Conservation (phyloP, 37 sponge, comb jelly and placozoan genomes). For the Hormiphora californensis region DNA sequence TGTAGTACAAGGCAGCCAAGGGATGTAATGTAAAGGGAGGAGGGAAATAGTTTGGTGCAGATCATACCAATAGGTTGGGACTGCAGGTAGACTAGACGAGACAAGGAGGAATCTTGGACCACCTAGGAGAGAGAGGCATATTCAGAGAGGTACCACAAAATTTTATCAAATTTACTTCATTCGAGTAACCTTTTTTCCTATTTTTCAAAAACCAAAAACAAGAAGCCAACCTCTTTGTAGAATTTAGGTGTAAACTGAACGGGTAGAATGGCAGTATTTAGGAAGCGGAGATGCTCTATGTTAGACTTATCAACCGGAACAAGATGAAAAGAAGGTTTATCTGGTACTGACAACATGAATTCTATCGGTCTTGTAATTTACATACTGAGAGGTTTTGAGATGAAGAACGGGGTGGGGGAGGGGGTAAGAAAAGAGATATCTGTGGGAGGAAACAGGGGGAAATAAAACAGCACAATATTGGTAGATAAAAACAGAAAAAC, state of each 20-base stretch:
- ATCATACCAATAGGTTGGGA: constrained; percentile 12
- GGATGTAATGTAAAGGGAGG: background rate
- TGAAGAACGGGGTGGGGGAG: too few species aligned
- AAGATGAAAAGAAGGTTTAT: background rate
- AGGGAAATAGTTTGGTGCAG: background rate
- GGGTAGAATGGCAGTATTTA: constrained; percentile 35
- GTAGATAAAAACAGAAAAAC: background rate
- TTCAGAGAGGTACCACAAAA: too few species aligned
- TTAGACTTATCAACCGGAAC: background rate
- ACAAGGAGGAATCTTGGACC: background rate
- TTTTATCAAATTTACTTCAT: too few species aligned
- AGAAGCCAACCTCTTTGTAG: background rate
- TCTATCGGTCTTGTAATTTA: too few species aligned
- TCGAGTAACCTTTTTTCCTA: too few species aligned
- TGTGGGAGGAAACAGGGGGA: too few species aligned
- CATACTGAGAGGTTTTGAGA: too few species aligned
- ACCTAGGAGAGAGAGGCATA: too few species aligned
- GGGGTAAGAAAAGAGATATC: too few species aligned
- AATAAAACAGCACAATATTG: too few species aligned
- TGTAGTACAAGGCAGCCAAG: constrained; percentile 3
- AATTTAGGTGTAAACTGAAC: background rate
- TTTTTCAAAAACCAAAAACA: too few species aligned
- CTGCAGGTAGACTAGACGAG: background rate
- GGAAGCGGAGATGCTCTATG: background rate
- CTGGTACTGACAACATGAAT: too few species aligned